Base-by-base conservation (phyloP, 2,888 invertebrate genomes). In the Gonocerus acuteangulatus region DNA sequence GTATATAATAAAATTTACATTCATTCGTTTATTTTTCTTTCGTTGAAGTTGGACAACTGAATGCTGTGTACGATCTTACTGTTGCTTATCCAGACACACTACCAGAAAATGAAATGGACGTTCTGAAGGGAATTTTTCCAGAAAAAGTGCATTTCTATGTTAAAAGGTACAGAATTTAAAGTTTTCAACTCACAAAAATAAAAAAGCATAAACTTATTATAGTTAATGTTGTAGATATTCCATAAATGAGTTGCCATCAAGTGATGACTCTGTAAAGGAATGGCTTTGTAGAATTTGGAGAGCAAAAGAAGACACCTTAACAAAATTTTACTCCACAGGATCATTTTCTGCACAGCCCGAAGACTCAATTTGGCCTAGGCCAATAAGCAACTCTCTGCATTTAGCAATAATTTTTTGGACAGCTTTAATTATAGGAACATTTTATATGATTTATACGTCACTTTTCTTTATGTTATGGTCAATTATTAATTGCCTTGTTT, bases 61-160 rank as follows among this genome's bases (percentile, higher is more conserved):
- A 83, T 64, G 85, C 88, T 1, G 78, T 93, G n/a, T 90, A 91
- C 73, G 92, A 93, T 73, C 79, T 91, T 66, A 89, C 91, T 0
- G 79, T 93, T n/a, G 87, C 84, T 0, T 93, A 92, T 74, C 89
- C 89, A 3, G 81, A 81, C 66, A 80, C 80, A 13, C 75, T 85
- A 32, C 87, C 89, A 0, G 87, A 89, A 73, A 84, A 82, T 19
- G 91, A 93, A 73, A 72, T 80, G 19, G 84, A 87, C 69, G 74
- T 91, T 48, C 70, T 87, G 6, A 75, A 75, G 16, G 91, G 91
- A 7, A 78, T 78, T 60, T 80, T 87, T 70, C 91, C 92, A 0
- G 79, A 78, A 65, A 81, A 86, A 71, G 85, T 91, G 11, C 85
- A 87, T 72, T 86, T 90, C 72, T 80, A 85, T 74, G 81, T 90